Evolutionary conservation across 1,140 invertebrate species (phyloP).

Genomic region (Holotrichia oblita): DNA sequence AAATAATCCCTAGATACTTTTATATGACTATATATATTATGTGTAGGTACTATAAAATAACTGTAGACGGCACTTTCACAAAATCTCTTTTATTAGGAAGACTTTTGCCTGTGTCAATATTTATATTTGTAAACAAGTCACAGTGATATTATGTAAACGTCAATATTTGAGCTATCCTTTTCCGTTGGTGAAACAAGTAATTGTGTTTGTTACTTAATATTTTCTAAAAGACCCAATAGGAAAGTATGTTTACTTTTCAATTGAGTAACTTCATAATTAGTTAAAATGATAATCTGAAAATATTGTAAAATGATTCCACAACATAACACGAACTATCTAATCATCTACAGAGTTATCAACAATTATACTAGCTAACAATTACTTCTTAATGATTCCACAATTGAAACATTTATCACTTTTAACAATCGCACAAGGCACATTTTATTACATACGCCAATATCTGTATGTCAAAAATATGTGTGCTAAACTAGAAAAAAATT

Average conservation of each 20-base stretch:
- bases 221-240: neutral
- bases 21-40: neutral
- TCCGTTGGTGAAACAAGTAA: conserved; percentile 23
- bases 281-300: neutral
- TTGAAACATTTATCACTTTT: too few relatives aligned
- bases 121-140: conserved; percentile 12
- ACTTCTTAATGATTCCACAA: too few relatives aligned
- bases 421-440: too few relatives aligned
- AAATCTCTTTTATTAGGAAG: conserved; percentile 25
- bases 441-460: too few relatives aligned
- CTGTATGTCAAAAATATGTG: too few relatives aligned
- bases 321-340: neutral
- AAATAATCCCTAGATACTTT: neutral
- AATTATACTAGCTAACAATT: too few relatives aligned
- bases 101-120: conserved; percentile 33
- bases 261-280: conserved; percentile 26
- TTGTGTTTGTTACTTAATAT: conserved; percentile 36
- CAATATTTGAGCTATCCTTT: conserved; percentile 29
- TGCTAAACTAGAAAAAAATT: too few relatives aligned
- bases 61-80: conserved; percentile 15
- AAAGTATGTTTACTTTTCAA: conserved; percentile 6
- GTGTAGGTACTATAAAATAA: neutral
- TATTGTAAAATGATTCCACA: neutral
- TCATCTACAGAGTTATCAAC: too few relatives aligned
- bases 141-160: neutral